Evolutionary conservation across 2,113 vertebrate species (phyloP).

Genomic region (Ahaetulla prasina): DNA sequence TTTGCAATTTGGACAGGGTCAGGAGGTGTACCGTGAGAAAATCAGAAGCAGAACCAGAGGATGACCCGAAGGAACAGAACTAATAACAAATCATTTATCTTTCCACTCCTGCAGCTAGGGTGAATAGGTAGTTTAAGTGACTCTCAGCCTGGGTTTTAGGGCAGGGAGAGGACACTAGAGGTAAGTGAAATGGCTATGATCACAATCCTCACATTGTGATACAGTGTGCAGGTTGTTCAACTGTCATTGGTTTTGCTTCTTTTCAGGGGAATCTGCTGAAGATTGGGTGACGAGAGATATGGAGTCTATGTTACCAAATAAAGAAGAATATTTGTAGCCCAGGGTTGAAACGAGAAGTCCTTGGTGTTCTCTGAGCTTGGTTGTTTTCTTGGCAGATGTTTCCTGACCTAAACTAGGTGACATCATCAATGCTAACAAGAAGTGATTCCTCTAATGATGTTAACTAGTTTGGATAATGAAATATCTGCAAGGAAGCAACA

Average conservation of each 20-base stretch:
- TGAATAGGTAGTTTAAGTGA: neutral
- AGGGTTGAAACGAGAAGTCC: neutral
- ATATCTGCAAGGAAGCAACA: neutral
- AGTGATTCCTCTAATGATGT: neutral
- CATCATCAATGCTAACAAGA: neutral
- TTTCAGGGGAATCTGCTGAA: neutral
- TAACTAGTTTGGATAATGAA: neutral
- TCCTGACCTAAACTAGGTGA: neutral
- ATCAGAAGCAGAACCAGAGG: neutral
- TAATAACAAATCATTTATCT: neutral
- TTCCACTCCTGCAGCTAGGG: neutral
- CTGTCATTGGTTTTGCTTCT: neutral
- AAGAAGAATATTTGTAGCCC: neutral
- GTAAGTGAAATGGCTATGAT: neutral
- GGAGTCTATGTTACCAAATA: neutral
- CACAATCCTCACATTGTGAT: neutral
- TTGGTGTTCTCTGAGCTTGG: neutral
- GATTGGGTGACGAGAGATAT: neutral
- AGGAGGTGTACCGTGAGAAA: neutral
- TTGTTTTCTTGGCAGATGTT: neutral
- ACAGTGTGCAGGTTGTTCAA: neutral
- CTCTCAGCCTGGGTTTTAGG: neutral
- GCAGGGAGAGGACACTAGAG: neutral
- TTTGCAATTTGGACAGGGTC: neutral
- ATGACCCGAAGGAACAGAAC: neutral